Evolutionary conservation across 2,113 vertebrate species (phyloP).

Genomic region (Proterorhinus semilunaris): DNA sequence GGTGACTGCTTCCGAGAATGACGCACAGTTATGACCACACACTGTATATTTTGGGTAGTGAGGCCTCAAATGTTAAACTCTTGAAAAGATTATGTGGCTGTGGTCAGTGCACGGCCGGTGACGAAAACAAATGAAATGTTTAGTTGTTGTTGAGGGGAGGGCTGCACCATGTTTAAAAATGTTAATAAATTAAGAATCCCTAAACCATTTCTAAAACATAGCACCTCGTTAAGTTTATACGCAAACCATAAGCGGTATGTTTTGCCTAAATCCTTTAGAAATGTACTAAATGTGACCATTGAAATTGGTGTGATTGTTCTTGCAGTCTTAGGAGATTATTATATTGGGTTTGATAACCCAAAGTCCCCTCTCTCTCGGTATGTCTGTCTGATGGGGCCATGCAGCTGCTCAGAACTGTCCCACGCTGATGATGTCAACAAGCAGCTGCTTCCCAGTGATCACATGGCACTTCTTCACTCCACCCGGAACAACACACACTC

Average conservation of each 20-base stretch:
- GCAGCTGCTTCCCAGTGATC: slow-evolving; percentile 63
- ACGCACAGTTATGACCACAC: slow-evolving; percentile 35
- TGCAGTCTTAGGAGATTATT: background rate
- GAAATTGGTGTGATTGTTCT: no score
- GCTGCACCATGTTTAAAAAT: no score
- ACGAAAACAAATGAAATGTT: slow-evolving; percentile 10
- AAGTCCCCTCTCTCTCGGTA: slow-evolving; percentile 22
- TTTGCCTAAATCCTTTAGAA: no score
- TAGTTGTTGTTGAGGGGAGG: background rate
- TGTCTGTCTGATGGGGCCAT: slow-evolving; percentile 18
- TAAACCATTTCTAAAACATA: no score
- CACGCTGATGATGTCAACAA: slow-evolving; percentile 66
- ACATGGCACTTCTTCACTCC: slow-evolving; percentile 35
- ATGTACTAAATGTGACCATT: no score
- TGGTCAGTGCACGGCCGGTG: background rate
- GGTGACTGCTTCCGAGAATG: slow-evolving; percentile 30
- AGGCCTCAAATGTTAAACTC: slow-evolving; percentile 13
- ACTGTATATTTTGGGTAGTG: slow-evolving; percentile 34
- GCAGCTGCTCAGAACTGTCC: slow-evolving; percentile 64
- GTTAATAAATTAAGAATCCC: no score
- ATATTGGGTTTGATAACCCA: slow-evolving; percentile 31
- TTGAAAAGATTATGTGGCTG: slow-evolving; percentile 22
- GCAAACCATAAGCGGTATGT: no score
- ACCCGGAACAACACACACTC: slow-evolving; percentile 10
- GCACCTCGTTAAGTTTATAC: no score